Base-by-base conservation (phyloP, 2,888 invertebrate genomes). In the Mesochorus sp. region DNA sequence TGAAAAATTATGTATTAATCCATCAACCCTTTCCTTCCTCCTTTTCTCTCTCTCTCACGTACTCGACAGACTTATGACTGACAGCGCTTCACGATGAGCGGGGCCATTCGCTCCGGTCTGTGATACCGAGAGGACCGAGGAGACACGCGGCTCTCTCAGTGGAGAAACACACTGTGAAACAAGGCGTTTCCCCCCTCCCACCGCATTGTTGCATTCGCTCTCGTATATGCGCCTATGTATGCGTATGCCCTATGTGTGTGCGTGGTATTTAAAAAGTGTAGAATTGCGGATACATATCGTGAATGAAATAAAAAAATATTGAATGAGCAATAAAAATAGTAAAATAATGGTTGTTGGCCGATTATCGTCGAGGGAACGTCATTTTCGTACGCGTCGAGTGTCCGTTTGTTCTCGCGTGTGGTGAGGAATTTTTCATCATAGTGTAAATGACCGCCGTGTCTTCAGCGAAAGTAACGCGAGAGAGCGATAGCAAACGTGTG, bases 361-460 rank as follows among this genome's bases (percentile, higher is more conserved):
- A 24, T 2, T 0, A 31, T 21, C 21, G 24, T 53, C 53, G 42
- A 12, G 31, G 6, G 19, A 76, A 51, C 12, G 26, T 17, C 12
- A 37, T 14, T 31, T 0, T 14, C 24, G 42, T 57, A 31, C 39
- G 17, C 51, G 57, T 34, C 57, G 73, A 55, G 55, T n/a, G n/a
- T n/a, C n/a, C n/a, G n/a, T n/a, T n/a, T n/a, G n/a, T n/a, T n/a
- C n/a, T n/a, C n/a, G n/a, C n/a, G n/a, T n/a, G n/a, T n/a, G n/a
- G n/a, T n/a, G n/a, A n/a, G n/a, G n/a, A n/a, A n/a, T 72, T 77
- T 70, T 66, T 76, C 55, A 53, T 49, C 66, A n/a, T n/a, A 73
- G 76, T 78, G 70, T 78, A 81, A 73, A 81, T 76, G 81, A 82
- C 81, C 81, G 80, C 75, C 78, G 76, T 81, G 80, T 55, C 76